phyloP scores from a whole-genome alignment of 2,888 invertebrate species.

The Bimastos eiseni region DNA sequence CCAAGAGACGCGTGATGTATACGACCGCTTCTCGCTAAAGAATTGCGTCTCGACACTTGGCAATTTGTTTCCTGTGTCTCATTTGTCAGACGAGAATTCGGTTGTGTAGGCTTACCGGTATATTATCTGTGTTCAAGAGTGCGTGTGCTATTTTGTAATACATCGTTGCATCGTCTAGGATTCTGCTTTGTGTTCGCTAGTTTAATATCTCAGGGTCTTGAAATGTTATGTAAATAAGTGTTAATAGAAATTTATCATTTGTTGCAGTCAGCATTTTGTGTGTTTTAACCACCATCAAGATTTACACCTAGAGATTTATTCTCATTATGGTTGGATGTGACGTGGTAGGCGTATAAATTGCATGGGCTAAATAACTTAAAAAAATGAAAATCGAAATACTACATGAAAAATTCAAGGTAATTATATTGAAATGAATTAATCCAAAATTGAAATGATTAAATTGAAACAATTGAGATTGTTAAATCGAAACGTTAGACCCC shows the following conservation, averaged over 20 bases:
- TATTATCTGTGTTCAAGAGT: not conserved
- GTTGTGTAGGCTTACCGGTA: too few relatives aligned
- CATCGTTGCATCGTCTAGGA: not conserved
- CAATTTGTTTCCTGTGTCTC: not conserved
- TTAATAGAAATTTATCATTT: not conserved
- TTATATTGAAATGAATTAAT: too few relatives aligned
- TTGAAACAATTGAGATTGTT: too few relatives aligned
- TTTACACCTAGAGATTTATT: not conserved
- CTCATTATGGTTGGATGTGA: not conserved
- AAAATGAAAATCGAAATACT: too few relatives aligned
- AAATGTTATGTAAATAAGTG: slow-evolving; percentile 1
- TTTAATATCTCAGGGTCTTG: not conserved
- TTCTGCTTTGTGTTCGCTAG: not conserved
- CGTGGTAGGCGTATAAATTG: not conserved
- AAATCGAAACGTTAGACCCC: too few relatives aligned
- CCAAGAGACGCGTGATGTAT: too few relatives aligned
- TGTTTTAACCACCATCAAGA: not conserved
- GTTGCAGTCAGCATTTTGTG: not conserved
- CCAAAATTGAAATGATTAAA: too few relatives aligned
- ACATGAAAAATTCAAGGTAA: too few relatives aligned
- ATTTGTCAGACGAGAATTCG: not conserved
- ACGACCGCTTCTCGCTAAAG: too few relatives aligned
- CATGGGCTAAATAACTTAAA: not conserved
- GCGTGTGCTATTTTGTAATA: not conserved
- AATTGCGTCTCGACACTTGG: not conserved